Percentiles rank a stretch among this genome's conserved stretches.
These are phyloP conservation scores for Cinclus cinclus DNA, from an alignment of 2,113 vertebrate species.

Conservation along the genomic window DNA sequence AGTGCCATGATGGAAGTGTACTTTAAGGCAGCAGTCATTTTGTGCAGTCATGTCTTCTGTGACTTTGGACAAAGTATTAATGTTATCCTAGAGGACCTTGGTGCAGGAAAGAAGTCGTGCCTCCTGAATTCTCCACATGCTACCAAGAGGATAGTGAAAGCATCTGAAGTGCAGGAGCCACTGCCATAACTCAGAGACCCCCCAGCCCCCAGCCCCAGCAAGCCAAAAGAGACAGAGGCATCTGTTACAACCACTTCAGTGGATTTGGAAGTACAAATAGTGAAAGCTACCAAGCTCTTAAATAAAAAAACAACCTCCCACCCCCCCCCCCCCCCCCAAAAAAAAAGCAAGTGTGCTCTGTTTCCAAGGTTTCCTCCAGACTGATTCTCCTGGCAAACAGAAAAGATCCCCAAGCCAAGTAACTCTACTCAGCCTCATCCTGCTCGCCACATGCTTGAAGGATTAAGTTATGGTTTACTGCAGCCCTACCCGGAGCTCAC, in stretches of 20 bases:
- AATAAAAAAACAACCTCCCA: not conserved
- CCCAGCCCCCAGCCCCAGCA: accelerated
- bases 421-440: not conserved
- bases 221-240: not conserved
- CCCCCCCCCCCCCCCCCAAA: too few relatives aligned
- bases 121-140: not conserved
- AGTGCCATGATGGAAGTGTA: not conserved
- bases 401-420: slow-evolving; percentile 1
- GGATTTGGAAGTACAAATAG: not conserved
- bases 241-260: not conserved
- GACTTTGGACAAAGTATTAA: not conserved
- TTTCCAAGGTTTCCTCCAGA: slow-evolving; percentile 16
- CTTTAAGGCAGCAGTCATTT: not conserved
- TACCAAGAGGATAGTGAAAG: not conserved
- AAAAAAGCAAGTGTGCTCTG: not conserved
- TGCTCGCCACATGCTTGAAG: accelerated
- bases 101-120: not conserved
- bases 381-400: not conserved
- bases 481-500: accelerated
- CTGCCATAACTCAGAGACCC: not conserved
- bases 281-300: not conserved
- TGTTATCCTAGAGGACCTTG: not conserved
- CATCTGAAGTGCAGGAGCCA: not conserved
- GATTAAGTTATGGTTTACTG: not conserved
- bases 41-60: not conserved